Evolutionary conservation across 2,888 invertebrate species (phyloP).

Genomic region (Zaprionus lineosus): DNA sequence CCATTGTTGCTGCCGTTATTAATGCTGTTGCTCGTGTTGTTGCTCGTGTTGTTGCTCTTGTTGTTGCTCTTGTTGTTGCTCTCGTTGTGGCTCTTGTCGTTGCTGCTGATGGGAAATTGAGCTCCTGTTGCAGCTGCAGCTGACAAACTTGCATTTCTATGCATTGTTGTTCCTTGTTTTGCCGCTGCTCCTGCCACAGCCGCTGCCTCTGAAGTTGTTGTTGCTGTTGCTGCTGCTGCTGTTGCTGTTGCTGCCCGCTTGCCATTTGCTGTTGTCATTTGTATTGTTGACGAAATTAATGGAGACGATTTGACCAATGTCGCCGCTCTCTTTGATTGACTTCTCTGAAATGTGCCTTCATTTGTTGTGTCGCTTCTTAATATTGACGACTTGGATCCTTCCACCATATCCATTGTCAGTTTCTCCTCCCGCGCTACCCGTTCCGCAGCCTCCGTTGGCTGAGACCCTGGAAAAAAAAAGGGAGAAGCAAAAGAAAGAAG

Average conservation of each 20-base stretch:
- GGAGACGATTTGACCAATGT: slow-evolving; percentile 54
- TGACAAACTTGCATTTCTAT: slow-evolving; percentile 31
- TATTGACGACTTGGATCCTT: slow-evolving; percentile 57
- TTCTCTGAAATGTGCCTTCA: slow-evolving; percentile 70
- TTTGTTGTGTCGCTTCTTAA: slow-evolving; percentile 73
- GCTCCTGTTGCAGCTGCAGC: slow-evolving; percentile 28
- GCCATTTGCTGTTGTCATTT: slow-evolving; percentile 52
- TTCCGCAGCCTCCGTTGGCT: slow-evolving; percentile 17
- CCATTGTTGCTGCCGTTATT: slow-evolving; percentile 37
- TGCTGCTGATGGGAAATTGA: slow-evolving; percentile 20
- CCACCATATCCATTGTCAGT: slow-evolving; percentile 12
- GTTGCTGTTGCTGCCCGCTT: slow-evolving; percentile 22
- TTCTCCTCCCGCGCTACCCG: neutral
- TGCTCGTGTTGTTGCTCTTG: slow-evolving; percentile 47
- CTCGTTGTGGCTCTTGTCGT: slow-evolving; percentile 35
- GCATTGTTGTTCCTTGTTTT: slow-evolving; percentile 24
- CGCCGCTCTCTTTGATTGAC: slow-evolving; percentile 69
- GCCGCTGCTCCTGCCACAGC: neutral
- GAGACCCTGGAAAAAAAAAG: slow-evolving; percentile 29
- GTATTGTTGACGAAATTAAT: slow-evolving; percentile 62
- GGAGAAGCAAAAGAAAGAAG: slow-evolving; percentile 32
- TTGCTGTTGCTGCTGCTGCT: slow-evolving; percentile 20
- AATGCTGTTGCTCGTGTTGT: slow-evolving; percentile 57
- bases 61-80: slow-evolving; percentile 64
- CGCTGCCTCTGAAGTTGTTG: slow-evolving; percentile 17